A percentile compares a stretch with the other conserved stretches of the same genome.
phyloP scores from a whole-genome alignment of 2,113 vertebrate genomes.

The Alligator mississippiensis region DNA sequence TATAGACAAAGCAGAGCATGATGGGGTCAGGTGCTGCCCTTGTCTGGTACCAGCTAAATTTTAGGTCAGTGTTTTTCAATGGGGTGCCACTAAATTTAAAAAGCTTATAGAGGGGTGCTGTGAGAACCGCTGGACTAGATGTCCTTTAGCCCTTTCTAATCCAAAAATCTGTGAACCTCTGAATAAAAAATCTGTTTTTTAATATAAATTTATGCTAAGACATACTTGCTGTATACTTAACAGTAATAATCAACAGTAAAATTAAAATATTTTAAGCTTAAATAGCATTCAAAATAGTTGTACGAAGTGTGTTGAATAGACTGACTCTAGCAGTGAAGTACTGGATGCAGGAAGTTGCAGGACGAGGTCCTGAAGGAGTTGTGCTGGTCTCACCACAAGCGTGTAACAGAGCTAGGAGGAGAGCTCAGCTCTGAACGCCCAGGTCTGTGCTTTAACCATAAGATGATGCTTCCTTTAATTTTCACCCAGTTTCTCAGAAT shows the following conservation, averaged over 20 bases:
- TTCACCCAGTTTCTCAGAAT: not conserved
- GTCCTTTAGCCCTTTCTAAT: not conserved
- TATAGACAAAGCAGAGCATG: no score
- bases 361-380: not conserved
- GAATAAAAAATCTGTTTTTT: not conserved
- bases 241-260: not conserved
- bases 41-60: no score
- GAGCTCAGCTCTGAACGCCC: not conserved
- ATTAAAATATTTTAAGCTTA: no score
- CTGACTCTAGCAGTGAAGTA: not conserved
- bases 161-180: not conserved
- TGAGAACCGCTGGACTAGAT: not conserved
- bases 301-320: not conserved
- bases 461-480: not conserved
- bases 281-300: not conserved
- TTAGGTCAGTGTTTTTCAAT: no score
- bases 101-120: no score
- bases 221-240: not conserved
- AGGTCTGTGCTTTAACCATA: not conserved
- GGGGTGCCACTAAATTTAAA: no score
- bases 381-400: not conserved
- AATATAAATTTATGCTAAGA: not conserved
- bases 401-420: not conserved
- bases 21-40: no score
- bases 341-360: rapidly evolving